These are phyloP conservation scores for Ispidina picta DNA, from an alignment of 2,797 vertebrate genomes.

Conservation along the genomic window DNA sequence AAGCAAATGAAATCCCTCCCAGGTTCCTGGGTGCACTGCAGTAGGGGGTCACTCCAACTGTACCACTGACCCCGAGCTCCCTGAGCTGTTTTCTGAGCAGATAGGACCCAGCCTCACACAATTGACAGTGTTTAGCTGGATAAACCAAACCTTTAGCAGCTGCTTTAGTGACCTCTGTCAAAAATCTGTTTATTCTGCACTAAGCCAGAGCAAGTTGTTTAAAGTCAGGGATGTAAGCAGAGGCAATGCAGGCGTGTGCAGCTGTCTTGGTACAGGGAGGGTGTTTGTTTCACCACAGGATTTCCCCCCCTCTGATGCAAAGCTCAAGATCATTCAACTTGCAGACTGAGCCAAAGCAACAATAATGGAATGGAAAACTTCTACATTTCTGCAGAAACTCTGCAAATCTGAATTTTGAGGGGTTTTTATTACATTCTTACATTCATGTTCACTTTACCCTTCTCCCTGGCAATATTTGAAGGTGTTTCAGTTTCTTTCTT, in stretches of 20 bases:
- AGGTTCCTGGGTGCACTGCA: not conserved
- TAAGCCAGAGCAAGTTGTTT: not conserved
- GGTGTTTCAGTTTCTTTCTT: not conserved
- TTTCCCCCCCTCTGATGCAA: not conserved
- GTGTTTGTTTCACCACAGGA: not conserved
- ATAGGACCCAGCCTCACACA: not conserved
- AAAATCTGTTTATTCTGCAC: not conserved
- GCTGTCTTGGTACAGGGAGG: not conserved
- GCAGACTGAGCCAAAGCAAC: not conserved
- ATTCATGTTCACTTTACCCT: not conserved
- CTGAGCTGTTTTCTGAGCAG: accelerated
- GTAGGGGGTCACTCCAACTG: not conserved
- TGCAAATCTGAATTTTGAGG: not conserved
- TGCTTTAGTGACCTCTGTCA: not conserved
- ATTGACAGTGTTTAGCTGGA: not conserved
- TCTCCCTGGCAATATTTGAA: not conserved
- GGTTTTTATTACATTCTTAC: not conserved
- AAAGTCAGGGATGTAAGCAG: not conserved
- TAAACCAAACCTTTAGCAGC: not conserved
- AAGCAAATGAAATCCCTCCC: not conserved
- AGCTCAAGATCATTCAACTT: not conserved
- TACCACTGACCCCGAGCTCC: not conserved
- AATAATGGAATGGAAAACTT: not conserved
- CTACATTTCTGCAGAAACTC: not conserved
- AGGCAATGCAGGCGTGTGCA: not conserved